Evolutionary conservation across 2,113 vertebrate genomes (phyloP), one percentile per base, ranked within the genome.

Genomic region (Bos indicus): DNA sequence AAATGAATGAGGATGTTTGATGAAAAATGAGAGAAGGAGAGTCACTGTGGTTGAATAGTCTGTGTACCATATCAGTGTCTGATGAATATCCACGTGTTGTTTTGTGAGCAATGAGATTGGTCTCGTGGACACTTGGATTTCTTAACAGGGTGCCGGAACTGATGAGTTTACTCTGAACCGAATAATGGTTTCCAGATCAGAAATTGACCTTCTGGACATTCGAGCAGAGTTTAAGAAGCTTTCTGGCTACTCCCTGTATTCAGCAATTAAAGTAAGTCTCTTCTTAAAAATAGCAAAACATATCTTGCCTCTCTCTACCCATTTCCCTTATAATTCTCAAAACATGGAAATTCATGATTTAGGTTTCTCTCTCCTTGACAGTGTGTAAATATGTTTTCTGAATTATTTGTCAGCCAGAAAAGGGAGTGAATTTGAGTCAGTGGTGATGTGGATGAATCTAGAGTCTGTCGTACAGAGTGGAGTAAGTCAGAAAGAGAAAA

Each of bases 141-240:
- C 43, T 89, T 90, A 93, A 88, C 98, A 99, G 99, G 99, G 99
- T 11, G 91, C 97, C 9, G 99, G 99, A 33, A 99, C 99, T 25
- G 99, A 99, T 21, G 99, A 99, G 97, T 98, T 98, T 51, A 98
- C 97, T 77, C 96, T 99, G 89, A 99, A 98, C 93, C 98, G 99
- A 98, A 99, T 99, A 74, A 94, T 99, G 30, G 99, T 99, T 82
- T 98, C 99, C 95, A 99, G 99, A 85, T 99, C 99, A 6, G 99
- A 99, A 98, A 98, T 99, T 0, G 99, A 99, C 97, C 97, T 99
- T 97, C 25, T 99, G 98, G 99, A 99, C 98, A 99, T 99, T 97
- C 99, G 98, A 98, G 97, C 97, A 0, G 99, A 99, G 97, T 99
- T 99, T 96, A 99, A 99, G 98, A 99, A 99, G 95, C 97, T 98